phyloP scores from a whole-genome alignment of 2,797 vertebrate genomes.

The Eidolon dupreanum region DNA sequence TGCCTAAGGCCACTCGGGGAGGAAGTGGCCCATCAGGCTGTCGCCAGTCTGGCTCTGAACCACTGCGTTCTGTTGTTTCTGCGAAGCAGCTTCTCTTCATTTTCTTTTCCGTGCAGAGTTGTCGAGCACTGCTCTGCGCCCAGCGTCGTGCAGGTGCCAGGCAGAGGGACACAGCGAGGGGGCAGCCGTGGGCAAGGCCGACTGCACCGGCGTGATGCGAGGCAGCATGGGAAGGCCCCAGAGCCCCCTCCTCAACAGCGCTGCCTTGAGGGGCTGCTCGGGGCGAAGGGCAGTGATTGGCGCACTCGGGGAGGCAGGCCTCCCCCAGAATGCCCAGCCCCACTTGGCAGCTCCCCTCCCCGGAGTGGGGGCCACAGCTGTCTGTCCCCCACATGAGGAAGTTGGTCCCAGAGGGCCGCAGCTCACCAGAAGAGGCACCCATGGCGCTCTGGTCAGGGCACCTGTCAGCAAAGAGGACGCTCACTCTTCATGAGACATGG shows the following conservation, averaged over 20 bases:
- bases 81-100: background rate
- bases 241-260: background rate
- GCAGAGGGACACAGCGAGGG: background rate
- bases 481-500: background rate
- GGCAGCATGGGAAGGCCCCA: background rate
- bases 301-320: background rate
- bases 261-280: background rate
- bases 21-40: background rate
- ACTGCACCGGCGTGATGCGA: accelerated
- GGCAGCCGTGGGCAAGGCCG: background rate
- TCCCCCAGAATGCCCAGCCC: background rate
- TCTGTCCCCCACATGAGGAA: background rate
- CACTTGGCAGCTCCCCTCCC: background rate
- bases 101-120: background rate
- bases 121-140: background rate
- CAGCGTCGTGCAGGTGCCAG: background rate
- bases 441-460: background rate
- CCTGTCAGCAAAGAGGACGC: background rate
- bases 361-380: background rate
- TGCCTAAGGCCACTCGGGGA: background rate
- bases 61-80: background rate
- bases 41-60: background rate
- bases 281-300: background rate
- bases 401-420: background rate
- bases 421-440: background rate